Evolutionary conservation across 2,888 invertebrate species (phyloP), one percentile per base, ranked within the genome.

Genomic region (Melanostoma scalare): DNA sequence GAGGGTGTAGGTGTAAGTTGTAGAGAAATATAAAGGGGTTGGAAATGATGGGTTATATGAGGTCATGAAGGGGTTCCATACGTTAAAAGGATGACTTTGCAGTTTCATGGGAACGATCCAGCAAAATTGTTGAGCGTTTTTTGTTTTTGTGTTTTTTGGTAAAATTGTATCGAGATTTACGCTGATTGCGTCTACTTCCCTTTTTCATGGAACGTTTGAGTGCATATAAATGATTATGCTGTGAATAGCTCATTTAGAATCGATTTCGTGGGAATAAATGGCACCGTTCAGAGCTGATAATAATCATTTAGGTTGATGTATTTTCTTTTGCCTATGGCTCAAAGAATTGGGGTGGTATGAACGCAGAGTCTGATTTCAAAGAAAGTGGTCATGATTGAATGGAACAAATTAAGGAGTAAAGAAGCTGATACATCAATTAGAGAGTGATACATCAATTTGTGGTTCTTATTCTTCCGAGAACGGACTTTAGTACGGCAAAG

Each of bases 21-120:
- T 38, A 40, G 3, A 33, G 33, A 69, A 33, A 40, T n/a, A 31
- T 55, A 46, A 46, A 33, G 46, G 67, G 46, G 33, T 58, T 53
- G 40, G 36, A 44, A 48, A 48, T 35, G 65, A 48, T 67, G 67
- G 68, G 68, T 68, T 56, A 78, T 61, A 53, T 65, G 55, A 73
- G 78, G 78, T 73, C 77, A 73, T 67, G 60, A 77, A 42, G 60
- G 71, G 68, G 77, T 72, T 81, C 65, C 20, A 20, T 48, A 75
- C 71, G 72, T 72, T 76, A 69, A 61, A 53, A 52, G 10, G 60
- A 69, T 80, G 63, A 50, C 38, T 61, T 30, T 8, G 38, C 35
- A 50, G 46, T 44, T 33, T 35, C 8, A 6, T n/a, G 10, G 30
- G 30, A 6, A 9, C 6, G 6, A 46, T 50, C 40, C 50, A 3